Percentiles rank a stretch among this genome's conserved stretches.
Evolutionary conservation across 2,113 vertebrate species (phyloP).

Genomic region (Dasyprocta punctata): DNA sequence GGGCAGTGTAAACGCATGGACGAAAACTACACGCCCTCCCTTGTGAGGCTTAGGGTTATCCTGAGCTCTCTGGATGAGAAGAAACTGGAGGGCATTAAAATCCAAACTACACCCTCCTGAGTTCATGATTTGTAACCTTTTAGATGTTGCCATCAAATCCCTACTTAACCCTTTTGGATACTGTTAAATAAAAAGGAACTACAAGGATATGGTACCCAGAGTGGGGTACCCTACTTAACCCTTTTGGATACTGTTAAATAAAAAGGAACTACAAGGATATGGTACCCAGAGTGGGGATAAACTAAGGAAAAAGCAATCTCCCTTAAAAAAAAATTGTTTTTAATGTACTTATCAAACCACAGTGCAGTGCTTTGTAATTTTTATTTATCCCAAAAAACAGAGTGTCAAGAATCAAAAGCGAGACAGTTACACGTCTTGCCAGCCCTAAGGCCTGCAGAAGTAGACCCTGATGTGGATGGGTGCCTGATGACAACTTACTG

Average conservation of each 20-base stretch:
- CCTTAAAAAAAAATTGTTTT: not conserved
- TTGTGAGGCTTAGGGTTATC: not conserved
- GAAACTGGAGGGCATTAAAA: not conserved
- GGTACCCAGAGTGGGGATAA: not conserved
- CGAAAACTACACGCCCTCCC: not conserved
- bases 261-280: not conserved
- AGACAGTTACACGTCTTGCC: not conserved
- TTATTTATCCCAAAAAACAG: not conserved
- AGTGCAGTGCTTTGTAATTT: not conserved
- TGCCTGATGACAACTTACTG: not conserved
- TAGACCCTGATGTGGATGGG: not conserved
- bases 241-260: not conserved
- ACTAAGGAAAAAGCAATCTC: not conserved
- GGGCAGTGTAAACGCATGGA: not conserved
- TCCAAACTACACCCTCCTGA: not conserved
- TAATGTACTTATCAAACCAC: not conserved
- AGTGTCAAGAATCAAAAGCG: not conserved
- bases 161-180: slow-evolving; percentile 1
- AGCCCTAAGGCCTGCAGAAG: not conserved
- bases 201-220: not conserved
- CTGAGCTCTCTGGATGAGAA: not conserved
- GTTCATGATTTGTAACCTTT: not conserved
- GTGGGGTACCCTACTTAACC: not conserved
- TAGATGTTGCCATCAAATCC: not conserved
- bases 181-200: not conserved